Conservation (phyloP, 2,888 invertebrate genomes). For the Eupithecia abbreviata region DNA sequence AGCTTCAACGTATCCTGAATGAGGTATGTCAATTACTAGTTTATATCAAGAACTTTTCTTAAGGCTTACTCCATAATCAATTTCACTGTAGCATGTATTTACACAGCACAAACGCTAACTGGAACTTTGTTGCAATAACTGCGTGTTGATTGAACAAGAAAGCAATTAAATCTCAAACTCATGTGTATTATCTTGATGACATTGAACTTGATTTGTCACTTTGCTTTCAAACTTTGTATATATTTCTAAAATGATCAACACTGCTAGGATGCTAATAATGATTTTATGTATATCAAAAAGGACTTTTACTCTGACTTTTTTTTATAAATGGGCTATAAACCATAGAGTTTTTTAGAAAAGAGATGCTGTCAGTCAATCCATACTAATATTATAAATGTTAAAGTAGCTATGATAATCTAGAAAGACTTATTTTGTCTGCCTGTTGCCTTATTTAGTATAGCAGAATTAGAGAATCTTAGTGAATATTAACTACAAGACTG, state of each 20-base stretch:
- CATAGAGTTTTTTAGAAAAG: not conserved
- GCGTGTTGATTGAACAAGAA: slow-evolving; percentile 19
- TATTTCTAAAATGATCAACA: slow-evolving; percentile 2
- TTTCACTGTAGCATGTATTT: not conserved
- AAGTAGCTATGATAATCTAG: too few species aligned
- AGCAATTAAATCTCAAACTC: slow-evolving; percentile 15
- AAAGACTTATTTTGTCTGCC: too few species aligned
- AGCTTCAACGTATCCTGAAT: slow-evolving; percentile 76
- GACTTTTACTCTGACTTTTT: not conserved
- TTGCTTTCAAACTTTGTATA: not conserved
- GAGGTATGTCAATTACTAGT: slow-evolving; percentile 59
- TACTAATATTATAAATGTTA: too few species aligned
- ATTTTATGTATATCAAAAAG: not conserved
- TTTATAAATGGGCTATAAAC: not conserved
- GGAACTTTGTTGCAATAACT: slow-evolving; percentile 15
- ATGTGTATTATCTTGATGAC: slow-evolving; percentile 28
- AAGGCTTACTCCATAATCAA: not conserved
- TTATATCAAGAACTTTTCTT: not conserved
- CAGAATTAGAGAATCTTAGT: too few species aligned
- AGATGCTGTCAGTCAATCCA: not conserved
- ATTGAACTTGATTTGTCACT: slow-evolving; percentile 26
- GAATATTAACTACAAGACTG: not conserved
- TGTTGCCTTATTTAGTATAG: too few species aligned
- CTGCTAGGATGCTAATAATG: too few species aligned
- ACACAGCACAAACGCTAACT: slow-evolving; percentile 2